Evolutionary conservation across 2,113 vertebrate genomes (phyloP), one percentile per base, ranked within the genome.

Genomic region (Hippocampus zosterae): DNA sequence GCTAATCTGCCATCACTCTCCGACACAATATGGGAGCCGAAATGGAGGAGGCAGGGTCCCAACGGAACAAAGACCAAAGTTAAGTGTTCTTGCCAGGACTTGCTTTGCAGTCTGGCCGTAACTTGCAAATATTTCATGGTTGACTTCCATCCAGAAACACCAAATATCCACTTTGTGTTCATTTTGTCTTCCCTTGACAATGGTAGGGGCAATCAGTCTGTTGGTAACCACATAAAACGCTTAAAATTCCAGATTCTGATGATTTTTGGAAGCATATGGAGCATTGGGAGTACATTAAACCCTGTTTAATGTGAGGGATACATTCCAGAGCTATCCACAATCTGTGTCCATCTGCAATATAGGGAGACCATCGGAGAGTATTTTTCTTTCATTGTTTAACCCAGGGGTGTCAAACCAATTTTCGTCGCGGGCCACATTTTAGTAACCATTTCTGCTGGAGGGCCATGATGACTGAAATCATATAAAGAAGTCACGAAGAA

Each of bases 71-170:
- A 63, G 61, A 63, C 42, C 61, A 42, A 61, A 42, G 37, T 63
- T 63, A 42, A 63, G 61, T 63, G 61, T 63, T 63, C 40, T 63
- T 42, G 37, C 61, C 61, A 42, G 25, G 40, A 42, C 61, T 42
- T 63, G 61, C 61, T 63, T 63, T 41, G 37, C 61, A 11, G 11
- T 42, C 61, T 63, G 61, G 40, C 40, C 3, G 55, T 42, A 23
- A 40, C 61, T 63, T 42, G 40, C 61, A 63, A 63, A 42, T 41
- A 23, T 23, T 41, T 42, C n/a, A n/a, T 2, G 37, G 10, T 63
- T 63, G 60, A 63, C 61, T 41, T 63, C 61, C 37, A 63, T 42
- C 37, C 21, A 23, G 19, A 25, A 56, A 25, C 55, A 2, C 21
- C 8, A 55, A 23, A 55, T 40, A 62, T 62, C 33, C 60, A 62